phyloP scores from a whole-genome alignment of 1,140 invertebrate species.

The Lasaia peninsularis region DNA sequence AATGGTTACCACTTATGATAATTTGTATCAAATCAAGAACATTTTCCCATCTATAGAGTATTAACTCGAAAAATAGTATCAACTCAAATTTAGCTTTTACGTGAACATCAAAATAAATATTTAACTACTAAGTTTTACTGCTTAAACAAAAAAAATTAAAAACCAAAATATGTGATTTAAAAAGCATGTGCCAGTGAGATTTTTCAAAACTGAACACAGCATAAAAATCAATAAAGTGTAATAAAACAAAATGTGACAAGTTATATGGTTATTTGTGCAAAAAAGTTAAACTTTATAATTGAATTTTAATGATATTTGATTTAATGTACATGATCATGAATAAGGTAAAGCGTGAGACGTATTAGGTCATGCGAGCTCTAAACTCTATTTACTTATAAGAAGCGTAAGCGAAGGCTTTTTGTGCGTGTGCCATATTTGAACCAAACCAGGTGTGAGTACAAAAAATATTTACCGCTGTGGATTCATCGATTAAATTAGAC shows the following conservation, averaged over 20 bases:
- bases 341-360: slow-evolving; percentile 23
- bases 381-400: slow-evolving; percentile 33
- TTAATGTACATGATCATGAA: slow-evolving; percentile 1
- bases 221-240: no score
- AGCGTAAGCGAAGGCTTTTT: slow-evolving; percentile 35
- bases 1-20: neutral
- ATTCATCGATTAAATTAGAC: slow-evolving; percentile 63
- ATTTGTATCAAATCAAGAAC: no score
- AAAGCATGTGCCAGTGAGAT: no score
- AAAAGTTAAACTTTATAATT: neutral
- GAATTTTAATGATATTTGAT: neutral
- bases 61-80: no score
- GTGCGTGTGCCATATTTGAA: neutral
- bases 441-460: slow-evolving; percentile 20
- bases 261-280: neutral
- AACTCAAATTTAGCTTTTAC: neutral
- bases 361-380: slow-evolving; percentile 48
- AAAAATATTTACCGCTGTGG: slow-evolving; percentile 53
- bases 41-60: no score
- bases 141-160: no score
- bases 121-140: no score
- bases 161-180: no score
- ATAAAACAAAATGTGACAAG: no score
- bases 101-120: no score
- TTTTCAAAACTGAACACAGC: no score